Percentiles rank a stretch among this genome's conserved stretches.
These are phyloP conservation scores for Aplocera efformata DNA, from an alignment of 2,888 invertebrate genomes.

Conservation along the genomic window DNA sequence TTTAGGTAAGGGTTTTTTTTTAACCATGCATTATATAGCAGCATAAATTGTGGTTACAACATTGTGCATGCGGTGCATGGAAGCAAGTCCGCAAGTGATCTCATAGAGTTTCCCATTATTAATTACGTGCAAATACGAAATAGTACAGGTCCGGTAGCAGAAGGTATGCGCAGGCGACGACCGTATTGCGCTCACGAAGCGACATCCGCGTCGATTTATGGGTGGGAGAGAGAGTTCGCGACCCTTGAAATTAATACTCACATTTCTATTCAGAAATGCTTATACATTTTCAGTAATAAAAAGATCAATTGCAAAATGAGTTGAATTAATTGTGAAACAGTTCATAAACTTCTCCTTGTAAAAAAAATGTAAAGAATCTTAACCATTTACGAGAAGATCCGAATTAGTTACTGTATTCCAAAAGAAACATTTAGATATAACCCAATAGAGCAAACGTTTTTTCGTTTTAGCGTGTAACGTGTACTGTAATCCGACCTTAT, in stretches of 20 bases:
- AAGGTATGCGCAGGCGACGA: slow-evolving; percentile 29
- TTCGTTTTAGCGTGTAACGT: slow-evolving; percentile 20
- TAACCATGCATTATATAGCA: no score
- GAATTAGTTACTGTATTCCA: no score
- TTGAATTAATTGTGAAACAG: no score
- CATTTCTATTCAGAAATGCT: slow-evolving; percentile 40
- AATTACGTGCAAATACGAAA: slow-evolving; percentile 47
- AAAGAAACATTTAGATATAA: no score
- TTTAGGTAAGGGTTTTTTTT: no score
- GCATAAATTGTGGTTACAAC: slow-evolving; percentile 12
- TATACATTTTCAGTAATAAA: no score
- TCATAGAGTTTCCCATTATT: slow-evolving; percentile 44
- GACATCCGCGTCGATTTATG: slow-evolving; percentile 63
- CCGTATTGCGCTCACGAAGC: slow-evolving; percentile 53
- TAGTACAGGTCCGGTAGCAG: slow-evolving; percentile 42
- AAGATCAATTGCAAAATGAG: no score
- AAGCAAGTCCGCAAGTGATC: slow-evolving; percentile 26
- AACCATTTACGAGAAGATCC: no score
- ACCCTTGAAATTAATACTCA: slow-evolving; percentile 61
- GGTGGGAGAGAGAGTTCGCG: slow-evolving; percentile 64
- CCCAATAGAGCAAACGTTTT: no score
- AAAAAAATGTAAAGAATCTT: no score
- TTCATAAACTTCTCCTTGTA: no score
- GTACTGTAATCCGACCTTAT: slow-evolving; percentile 28
- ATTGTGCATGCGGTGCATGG: slow-evolving; percentile 20